Evolutionary conservation across 1,140 invertebrate species (phyloP), one percentile per base, ranked within the genome.

Genomic region (Aphelinus certus): DNA sequence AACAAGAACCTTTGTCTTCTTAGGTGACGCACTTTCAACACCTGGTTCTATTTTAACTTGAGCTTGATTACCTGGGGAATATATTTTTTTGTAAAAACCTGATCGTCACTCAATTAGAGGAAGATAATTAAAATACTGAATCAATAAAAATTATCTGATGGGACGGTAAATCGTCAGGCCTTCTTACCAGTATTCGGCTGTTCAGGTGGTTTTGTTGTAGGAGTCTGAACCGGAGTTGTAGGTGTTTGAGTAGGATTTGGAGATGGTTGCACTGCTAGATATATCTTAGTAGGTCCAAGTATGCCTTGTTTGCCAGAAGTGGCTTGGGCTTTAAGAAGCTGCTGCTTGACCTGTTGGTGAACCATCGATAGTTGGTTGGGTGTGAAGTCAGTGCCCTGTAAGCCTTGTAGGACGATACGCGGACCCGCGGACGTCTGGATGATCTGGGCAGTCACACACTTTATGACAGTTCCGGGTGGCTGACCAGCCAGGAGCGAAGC

Each of bases 301-400:
- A 94, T 93, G 26, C 94, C 93, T 83, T 95, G 92, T 81, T 95
- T 95, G 9, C 94, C 94, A 10, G 93, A 93, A 1, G 92, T 91
- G 79, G 93, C 93, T 92, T 94, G 94, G 7, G 93, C 93, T 92
- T 95, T 95, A 51, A 95, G 87, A 51, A 96, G 83, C 82, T 96
- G 94, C 80, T 95, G 94, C 86, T 95, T 96, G 1, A 96, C 94
- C 89, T 96, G 95, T 79, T 95, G 93, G 80, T 96, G 94, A 0
- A 96, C 93, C 73, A 94, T 89, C 0, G 92, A 90, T 64, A 95
- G 81, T 84, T 96, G 95, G 74, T 94, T 93, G 1, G 91, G 92
- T 0, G 94, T 94, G 75, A 96, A 93, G 76, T 95, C 93, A 63
- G 94, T 92, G 0, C 94, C 94, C 75, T 94, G 93, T 3, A 96